A percentile compares a stretch with the other conserved stretches of the same genome.
These are phyloP conservation scores for Cinclus cinclus DNA, from an alignment of 2,113 vertebrate genomes.

Conservation along the genomic window DNA sequence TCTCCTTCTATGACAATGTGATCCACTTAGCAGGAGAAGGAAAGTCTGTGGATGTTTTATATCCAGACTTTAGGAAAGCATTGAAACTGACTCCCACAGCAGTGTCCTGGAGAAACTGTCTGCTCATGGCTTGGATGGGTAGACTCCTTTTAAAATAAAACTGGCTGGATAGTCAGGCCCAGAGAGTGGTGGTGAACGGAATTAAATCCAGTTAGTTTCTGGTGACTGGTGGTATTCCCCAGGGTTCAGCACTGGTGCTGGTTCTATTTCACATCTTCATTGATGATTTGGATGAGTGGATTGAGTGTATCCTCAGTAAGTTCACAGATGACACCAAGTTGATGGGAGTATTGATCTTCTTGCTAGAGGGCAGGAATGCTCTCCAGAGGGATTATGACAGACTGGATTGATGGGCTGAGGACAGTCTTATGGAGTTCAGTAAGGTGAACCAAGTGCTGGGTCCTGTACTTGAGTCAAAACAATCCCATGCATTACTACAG, in stretches of 20 bases:
- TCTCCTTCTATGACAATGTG: too few species aligned
- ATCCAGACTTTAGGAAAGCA: background rate
- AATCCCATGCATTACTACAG: background rate
- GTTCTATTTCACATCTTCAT: background rate
- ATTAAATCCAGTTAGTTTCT: background rate
- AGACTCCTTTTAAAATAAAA: background rate
- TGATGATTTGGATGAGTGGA: background rate
- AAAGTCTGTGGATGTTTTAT: background rate
- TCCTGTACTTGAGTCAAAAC: background rate
- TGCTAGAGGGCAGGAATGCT: background rate
- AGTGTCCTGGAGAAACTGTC: background rate
- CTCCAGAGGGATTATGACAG: background rate
- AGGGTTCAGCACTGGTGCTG: background rate
- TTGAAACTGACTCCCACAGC: background rate
- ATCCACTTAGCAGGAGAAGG: background rate
- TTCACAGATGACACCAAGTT: background rate
- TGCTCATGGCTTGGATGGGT: background rate
- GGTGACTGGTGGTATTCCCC: background rate
- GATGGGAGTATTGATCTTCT: background rate
- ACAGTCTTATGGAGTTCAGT: background rate
- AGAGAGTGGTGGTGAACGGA: background rate
- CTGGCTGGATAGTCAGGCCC: too few species aligned
- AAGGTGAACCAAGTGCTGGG: background rate
- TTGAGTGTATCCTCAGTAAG: background rate
- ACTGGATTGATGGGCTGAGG: rapidly evolving